Base-by-base conservation (phyloP, 2,888 invertebrate genomes). In the Drosophila lacicola region DNA sequence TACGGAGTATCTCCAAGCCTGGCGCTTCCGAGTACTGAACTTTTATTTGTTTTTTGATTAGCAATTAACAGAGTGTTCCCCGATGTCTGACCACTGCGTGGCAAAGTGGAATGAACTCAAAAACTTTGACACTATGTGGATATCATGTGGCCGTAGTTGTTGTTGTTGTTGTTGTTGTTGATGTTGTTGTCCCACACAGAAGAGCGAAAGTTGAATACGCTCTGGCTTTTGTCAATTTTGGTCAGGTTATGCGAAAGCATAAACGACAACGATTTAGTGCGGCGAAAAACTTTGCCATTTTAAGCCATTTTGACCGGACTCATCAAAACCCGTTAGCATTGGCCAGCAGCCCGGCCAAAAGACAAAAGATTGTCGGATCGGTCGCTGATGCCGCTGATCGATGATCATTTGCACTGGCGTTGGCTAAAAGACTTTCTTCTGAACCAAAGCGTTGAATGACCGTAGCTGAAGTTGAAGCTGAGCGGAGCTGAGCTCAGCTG, bases 281-380 rank as follows among this genome's bases (percentile, higher is more conserved):
- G 65, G 74, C 80, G 77, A 46, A 50, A 70, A 75, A 57, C 49
- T 46, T 71, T 62, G 67, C 76, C 71, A 82, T 82, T 82, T 85
- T 33, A 46, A 65, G 75, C 54, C 29, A 46, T 60, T 74, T 54
- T 70, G 70, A 70, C 33, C 29, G 42, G 42, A 55, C 78, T 55
- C 47, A 64, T 58, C 14, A 46, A 60, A 61, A 66, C 65, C 65
- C 65, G 65, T 66, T 68, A 64, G 17, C 36, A 66, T 19, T 11
- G 36, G 25, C 14, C 4, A 55, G 47, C 42, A 56, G 49, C n/a
- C 47, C 54, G 46, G 34, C 39, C 41, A 64, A 46, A 29, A 55
- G 55, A 62, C 68, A 74, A 73, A 68, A 68, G 56, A 57, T 57
- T 49, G 29, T 36, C 44, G 39, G 8, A 13, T 55, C 44, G 55